phyloP scores from a whole-genome alignment of 2,888 invertebrate species.

The Nipponacmea schrenckii region DNA sequence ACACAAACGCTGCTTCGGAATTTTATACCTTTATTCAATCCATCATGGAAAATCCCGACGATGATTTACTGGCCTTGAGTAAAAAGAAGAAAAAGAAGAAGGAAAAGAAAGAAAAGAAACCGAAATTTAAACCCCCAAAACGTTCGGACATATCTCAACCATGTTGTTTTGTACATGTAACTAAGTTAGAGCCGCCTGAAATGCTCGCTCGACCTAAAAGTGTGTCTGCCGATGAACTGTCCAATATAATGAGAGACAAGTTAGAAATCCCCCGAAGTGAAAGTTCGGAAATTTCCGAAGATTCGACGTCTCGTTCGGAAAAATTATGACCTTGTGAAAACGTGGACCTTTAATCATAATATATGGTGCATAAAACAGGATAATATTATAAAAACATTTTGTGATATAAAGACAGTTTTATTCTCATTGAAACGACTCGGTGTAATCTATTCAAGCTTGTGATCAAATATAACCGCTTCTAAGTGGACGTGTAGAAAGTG shows the following conservation, averaged over 20 bases:
- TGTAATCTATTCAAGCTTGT: too few species aligned
- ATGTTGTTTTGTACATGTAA: constrained; percentile 86
- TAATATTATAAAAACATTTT: too few species aligned
- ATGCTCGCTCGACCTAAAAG: constrained; percentile 29
- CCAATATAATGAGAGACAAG: constrained; percentile 36
- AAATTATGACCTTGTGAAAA: neutral
- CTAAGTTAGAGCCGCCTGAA: constrained; percentile 74
- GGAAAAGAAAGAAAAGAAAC: constrained; percentile 44
- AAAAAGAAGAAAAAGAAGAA: constrained; percentile 54
- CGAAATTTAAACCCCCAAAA: constrained; percentile 73
- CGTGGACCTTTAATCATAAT: too few species aligned
- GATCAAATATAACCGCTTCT: too few species aligned
- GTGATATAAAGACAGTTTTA: too few species aligned
- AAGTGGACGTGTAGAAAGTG: too few species aligned
- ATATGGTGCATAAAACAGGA: too few species aligned
- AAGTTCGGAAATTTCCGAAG: constrained; percentile 46
- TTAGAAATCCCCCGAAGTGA: constrained; percentile 40
- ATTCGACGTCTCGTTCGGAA: constrained; percentile 34
- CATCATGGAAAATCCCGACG: constrained; percentile 81
- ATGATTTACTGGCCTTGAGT: constrained; percentile 78
- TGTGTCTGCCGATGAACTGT: constrained; percentile 22
- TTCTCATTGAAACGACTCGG: too few species aligned
- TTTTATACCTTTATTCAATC: constrained; percentile 72
- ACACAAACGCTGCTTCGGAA: constrained; percentile 77
- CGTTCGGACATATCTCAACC: constrained; percentile 86